Percentiles rank a stretch among this genome's conserved stretches.
Conservation (phyloP, 2,113 vertebrate species). For the Chroicocephalus ridibundus region DNA sequence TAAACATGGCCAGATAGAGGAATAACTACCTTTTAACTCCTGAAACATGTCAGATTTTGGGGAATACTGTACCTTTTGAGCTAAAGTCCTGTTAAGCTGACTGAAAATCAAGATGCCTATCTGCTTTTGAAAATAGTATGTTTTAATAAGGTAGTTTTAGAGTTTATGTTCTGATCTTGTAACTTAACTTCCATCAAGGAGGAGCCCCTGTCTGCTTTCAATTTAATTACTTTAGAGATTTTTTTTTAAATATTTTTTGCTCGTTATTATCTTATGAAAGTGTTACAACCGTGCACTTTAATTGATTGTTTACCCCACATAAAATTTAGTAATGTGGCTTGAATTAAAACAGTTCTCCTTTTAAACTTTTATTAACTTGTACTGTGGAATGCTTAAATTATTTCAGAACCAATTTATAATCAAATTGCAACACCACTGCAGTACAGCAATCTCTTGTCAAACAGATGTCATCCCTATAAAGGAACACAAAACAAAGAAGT, state of each 20-base stretch:
- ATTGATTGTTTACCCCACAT: constrained; percentile 51
- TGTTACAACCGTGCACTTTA: neutral
- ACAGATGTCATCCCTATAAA: constrained; percentile 76
- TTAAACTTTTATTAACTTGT: constrained; percentile 75
- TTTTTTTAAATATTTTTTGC: neutral
- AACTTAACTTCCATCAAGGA: neutral
- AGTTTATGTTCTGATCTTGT: neutral
- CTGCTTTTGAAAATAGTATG: neutral
- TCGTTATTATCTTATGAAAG: neutral
- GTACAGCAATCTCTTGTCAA: constrained; percentile 74
- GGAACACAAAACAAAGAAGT: constrained; percentile 68
- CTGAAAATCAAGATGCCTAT: neutral
- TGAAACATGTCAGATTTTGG: neutral
- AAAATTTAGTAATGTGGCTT: constrained; percentile 50
- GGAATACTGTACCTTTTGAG: neutral
- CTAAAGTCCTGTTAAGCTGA: neutral
- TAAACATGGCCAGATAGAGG: neutral
- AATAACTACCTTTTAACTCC: neutral
- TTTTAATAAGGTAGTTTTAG: neutral
- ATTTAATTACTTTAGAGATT: neutral
- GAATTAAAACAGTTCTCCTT: constrained; percentile 65
- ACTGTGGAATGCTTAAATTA: constrained; percentile 68
- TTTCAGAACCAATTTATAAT: constrained; percentile 72
- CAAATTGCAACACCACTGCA: constrained; percentile 70
- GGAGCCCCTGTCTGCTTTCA: neutral